Conservation (phyloP, 2,888 invertebrate genomes). For the Lasioglossum pauxillum region DNA sequence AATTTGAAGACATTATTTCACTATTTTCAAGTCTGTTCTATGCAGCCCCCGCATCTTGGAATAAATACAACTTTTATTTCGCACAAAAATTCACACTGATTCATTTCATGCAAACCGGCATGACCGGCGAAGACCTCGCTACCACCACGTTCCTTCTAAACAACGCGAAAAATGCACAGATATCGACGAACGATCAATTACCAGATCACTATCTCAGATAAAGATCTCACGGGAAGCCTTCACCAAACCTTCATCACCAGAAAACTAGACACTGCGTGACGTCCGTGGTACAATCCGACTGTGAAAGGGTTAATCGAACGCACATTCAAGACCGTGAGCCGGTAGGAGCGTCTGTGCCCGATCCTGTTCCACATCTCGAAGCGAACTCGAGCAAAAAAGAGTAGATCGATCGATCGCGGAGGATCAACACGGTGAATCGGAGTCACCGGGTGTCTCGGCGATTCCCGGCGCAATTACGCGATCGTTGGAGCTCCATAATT, state of each 20-base stretch:
- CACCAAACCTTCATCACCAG: neutral
- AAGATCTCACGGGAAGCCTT: too few relatives aligned
- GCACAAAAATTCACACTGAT: too few relatives aligned
- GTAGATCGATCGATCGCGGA: constrained; percentile 1
- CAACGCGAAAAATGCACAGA: neutral
- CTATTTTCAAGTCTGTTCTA: too few relatives aligned
- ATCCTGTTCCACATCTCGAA: neutral
- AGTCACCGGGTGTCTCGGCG: constrained; percentile 1
- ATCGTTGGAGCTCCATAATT: constrained; percentile 39
- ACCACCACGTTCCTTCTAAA: neutral
- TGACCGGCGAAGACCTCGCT: neutral
- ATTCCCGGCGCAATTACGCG: constrained; percentile 32
- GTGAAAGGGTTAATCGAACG: constrained; percentile 4
- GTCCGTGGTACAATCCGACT: neutral
- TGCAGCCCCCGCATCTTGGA: too few relatives aligned
- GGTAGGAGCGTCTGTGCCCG: neutral
- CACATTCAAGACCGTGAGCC: neutral
- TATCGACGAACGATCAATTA: neutral
- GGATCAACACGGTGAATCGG: neutral
- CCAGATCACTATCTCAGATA: too few relatives aligned
- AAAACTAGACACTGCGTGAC: neutral
- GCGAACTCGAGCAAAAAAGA: neutral
- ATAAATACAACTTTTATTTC: too few relatives aligned
- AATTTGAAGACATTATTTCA: too few relatives aligned
- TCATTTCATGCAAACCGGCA: too few relatives aligned